Base-by-base conservation (phyloP, 1,140 invertebrate species). In the Dendroctonus valens region DNA sequence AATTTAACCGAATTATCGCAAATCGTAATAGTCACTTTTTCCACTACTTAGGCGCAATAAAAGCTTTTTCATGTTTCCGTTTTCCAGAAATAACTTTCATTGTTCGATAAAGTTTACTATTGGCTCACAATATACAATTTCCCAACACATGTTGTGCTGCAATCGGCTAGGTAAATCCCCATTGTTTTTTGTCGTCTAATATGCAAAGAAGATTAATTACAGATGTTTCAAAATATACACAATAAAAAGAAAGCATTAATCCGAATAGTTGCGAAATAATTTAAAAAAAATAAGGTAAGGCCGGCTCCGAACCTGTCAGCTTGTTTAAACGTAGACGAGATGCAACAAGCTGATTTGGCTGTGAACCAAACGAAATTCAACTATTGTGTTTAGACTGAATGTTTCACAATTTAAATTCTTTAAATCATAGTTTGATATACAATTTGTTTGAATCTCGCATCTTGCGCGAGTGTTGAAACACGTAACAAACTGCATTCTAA, bases 281-380 rank as follows among this genome's bases (percentile, higher is more conserved):
- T 58, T 44, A 42, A 44, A 58, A 26, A 26, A 26, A 26, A 26
- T 26, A 26, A 58, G 12, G 41, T 7, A 11, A 46, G n/a, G 26
- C 40, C 40, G 55, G 46, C 46, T 58, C 41, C 55, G 7, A 8
- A 58, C 41, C 41, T 58, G 55, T 58, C 55, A 26, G 55, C n/a
- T 58, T 58, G 55, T 44, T 58, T 58, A 58, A n/a, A 58, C 46
- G 26, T 5, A 7, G 6, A 44, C 7, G 6, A 9, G 7, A 41
- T 44, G 55, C 15, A 44, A 58, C 55, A 58, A 42, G 55, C 55
- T 11, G 41, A 58, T 58, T 44, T 58, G 55, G 55, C 55, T 58
- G 55, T 44, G 55, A 58, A 58, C 55, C 55, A 58, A 58, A 11
- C 26, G 26, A 26, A 52, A 52, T 14, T 8, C 11, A 48, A 7